A percentile compares a stretch with the other conserved stretches of the same genome.
Evolutionary conservation across 2,888 invertebrate species (phyloP).

Genomic region (Caenorhabditis sulstoni): DNA sequence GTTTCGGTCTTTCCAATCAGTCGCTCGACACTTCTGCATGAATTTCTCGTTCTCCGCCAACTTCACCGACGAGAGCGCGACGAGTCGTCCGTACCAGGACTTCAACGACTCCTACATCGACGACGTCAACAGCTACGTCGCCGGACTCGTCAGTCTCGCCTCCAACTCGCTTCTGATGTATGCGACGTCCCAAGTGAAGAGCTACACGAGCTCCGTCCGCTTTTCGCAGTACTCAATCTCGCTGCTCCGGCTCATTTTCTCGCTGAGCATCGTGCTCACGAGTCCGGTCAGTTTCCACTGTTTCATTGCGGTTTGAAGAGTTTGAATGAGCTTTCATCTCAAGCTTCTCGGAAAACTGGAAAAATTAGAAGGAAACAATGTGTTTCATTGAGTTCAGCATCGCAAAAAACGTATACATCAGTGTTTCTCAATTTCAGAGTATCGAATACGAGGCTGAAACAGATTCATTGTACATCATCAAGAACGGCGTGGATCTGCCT

Average conservation of each 20-base stretch:
- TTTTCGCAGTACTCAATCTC: conserved; percentile 21
- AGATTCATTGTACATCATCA: conserved; percentile 41
- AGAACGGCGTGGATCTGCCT: conserved; percentile 35
- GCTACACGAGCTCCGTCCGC: conserved; percentile 18
- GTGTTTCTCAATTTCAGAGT: conserved; percentile 13
- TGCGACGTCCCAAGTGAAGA: conserved; percentile 35
- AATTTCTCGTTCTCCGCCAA: conserved; percentile 4
- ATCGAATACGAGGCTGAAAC: conserved; percentile 24
- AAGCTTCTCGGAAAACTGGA: conserved; percentile 27
- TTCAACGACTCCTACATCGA: conserved; percentile 22
- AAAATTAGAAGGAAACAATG: too few relatives aligned
- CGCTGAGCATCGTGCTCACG: conserved; percentile 23
- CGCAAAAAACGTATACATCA: too few relatives aligned
- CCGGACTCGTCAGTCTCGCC: conserved; percentile 9
- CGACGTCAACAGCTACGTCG: conserved; percentile 28
- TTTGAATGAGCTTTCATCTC: too few relatives aligned
- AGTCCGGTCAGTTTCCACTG: conserved; percentile 48
- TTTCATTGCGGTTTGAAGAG: too few relatives aligned
- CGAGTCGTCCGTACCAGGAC: conserved; percentile 27
- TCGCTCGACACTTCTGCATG: background rate
- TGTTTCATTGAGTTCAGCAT: too few relatives aligned
- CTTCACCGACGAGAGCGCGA: background rate
- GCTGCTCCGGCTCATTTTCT: conserved; percentile 22
- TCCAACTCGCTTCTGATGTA: conserved; percentile 20
- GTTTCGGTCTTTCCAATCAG: too few relatives aligned